These are phyloP conservation scores for Myopa testacea DNA, from an alignment of 2,888 invertebrate species.

Conservation along the genomic window DNA sequence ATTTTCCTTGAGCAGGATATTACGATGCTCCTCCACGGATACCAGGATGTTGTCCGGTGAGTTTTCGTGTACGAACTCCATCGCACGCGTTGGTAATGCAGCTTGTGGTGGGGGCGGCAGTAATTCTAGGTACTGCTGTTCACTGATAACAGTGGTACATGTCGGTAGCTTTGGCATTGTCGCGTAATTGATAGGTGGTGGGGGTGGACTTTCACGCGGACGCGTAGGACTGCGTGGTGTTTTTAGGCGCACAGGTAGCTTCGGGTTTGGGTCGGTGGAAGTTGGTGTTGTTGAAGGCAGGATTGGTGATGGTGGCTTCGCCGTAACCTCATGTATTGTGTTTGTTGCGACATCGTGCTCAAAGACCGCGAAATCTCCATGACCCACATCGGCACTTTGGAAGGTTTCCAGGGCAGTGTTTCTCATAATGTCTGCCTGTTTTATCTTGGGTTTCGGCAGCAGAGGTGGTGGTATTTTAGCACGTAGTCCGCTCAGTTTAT, in stretches of 20 bases:
- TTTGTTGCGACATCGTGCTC: conserved; percentile 67
- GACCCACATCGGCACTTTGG: conserved; percentile 64
- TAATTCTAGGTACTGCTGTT: conserved; percentile 62
- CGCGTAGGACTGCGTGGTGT: conserved; percentile 53
- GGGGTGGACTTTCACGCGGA: conserved; percentile 66
- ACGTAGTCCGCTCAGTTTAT: conserved; percentile 49
- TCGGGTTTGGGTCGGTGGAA: conserved; percentile 39
- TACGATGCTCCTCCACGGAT: conserved; percentile 65
- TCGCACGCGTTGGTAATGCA: conserved; percentile 59
- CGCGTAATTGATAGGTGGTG: conserved; percentile 65
- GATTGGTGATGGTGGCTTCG: too few relatives aligned
- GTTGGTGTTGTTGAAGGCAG: conserved; percentile 32
- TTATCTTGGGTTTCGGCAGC: conserved; percentile 64
- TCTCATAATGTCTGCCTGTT: conserved; percentile 64
- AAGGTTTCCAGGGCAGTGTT: conserved; percentile 65
- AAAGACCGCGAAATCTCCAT: conserved; percentile 66
- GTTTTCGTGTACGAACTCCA: conserved; percentile 66
- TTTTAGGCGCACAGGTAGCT: conserved; percentile 56
- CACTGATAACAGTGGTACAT: conserved; percentile 46
- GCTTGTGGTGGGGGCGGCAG: conserved; percentile 57
- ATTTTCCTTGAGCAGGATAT: conserved; percentile 65
- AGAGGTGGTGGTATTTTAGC: conserved; percentile 58
- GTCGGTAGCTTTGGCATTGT: conserved; percentile 60
- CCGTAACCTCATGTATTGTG: conserved; percentile 60
- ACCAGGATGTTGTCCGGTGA: conserved; percentile 66